Percentiles rank a stretch among this genome's conserved stretches.
These are phyloP conservation scores for Danio tinwini DNA, from an alignment of 2,797 vertebrate genomes.

Conservation along the genomic window DNA sequence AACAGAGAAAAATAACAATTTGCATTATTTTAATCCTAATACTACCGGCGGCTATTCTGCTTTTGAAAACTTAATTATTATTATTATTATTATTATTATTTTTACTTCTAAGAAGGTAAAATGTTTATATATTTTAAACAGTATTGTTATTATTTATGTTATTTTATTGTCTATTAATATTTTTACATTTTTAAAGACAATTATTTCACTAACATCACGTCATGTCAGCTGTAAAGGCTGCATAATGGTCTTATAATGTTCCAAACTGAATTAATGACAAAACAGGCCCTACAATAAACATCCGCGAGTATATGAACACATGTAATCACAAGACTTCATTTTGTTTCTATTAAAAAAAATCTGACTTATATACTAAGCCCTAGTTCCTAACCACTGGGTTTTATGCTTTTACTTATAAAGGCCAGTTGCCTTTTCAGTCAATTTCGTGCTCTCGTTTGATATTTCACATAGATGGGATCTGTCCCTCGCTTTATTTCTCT, in stretches of 20 bases:
- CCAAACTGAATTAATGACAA: neutral
- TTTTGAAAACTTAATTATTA: conserved; percentile 1
- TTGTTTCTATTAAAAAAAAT: neutral
- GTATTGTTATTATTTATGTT: no score
- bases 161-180: neutral
- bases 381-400: neutral
- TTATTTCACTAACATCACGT: neutral
- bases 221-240: neutral
- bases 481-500: conserved; percentile 11
- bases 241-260: neutral
- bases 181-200: neutral
- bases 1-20: neutral
- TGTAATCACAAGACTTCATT: neutral
- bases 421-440: conserved; percentile 20
- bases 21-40: neutral
- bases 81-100: neutral
- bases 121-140: conserved; percentile 1
- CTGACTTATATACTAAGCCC: neutral
- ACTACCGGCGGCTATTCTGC: neutral
- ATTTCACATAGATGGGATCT: conserved; percentile 38
- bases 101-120: neutral
- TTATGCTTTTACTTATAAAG: neutral
- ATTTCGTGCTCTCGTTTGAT: conserved; percentile 8
- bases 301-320: neutral
- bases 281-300: neutral